Conservation (phyloP, 2,113 vertebrate species). For the Stictonetta naevosa region DNA sequence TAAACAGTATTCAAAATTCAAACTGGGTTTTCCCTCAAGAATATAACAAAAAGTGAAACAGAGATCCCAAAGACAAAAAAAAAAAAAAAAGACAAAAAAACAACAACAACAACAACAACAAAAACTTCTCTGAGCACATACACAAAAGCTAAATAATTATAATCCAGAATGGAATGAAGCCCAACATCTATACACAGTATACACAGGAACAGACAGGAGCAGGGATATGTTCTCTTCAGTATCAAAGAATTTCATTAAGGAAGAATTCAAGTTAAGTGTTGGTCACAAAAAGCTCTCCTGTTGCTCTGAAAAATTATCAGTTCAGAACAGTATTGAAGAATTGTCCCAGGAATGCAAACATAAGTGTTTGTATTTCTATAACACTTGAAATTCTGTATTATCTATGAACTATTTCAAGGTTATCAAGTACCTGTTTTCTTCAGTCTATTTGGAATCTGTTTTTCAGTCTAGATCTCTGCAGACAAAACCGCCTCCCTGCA, state of each 20-base stretch:
- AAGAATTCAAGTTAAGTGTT: not conserved
- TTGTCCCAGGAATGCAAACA: not conserved
- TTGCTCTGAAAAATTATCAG: not conserved
- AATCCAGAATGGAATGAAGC: constrained; percentile 20
- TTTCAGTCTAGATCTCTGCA: not conserved
- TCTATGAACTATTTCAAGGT: not conserved
- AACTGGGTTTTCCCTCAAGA: not conserved
- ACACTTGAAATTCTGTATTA: not conserved
- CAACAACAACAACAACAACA: not conserved
- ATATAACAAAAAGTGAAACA: not conserved
- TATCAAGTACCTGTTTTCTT: not conserved
- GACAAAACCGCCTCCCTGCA: not conserved
- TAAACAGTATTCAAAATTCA: constrained; percentile 29
- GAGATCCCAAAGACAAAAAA: not conserved
- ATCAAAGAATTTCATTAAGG: not conserved
- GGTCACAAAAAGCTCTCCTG: not conserved
- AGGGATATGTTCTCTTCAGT: not conserved
- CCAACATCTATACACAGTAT: not conserved
- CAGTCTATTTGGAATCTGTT: not conserved
- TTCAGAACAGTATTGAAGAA: not conserved
- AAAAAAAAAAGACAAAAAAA: constrained; percentile 25
- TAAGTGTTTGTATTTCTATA: not conserved
- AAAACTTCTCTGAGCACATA: not conserved
- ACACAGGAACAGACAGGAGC: not conserved
- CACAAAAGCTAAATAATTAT: not conserved